Evolutionary conservation across 2,113 vertebrate genomes (phyloP).

Genomic region (Alaudala cheleensis): DNA sequence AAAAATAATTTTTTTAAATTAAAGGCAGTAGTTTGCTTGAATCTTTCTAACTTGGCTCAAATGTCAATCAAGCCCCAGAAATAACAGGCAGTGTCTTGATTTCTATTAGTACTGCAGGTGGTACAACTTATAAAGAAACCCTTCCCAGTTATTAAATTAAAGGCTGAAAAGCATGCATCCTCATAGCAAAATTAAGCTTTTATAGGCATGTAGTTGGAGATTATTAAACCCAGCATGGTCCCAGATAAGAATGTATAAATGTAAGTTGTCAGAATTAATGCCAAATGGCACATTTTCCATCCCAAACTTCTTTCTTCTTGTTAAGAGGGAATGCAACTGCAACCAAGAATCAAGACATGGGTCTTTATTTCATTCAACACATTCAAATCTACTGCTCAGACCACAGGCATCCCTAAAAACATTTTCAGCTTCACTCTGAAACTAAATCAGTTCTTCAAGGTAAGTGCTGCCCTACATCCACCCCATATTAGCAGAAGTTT

Average conservation of each 20-base stretch:
- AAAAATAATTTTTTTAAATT: constrained; percentile 12
- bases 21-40: constrained; percentile 28
- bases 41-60: constrained; percentile 39
- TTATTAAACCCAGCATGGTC: constrained; percentile 67
- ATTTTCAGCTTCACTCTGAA: constrained; percentile 10
- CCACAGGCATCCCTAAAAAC: neutral
- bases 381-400: neutral
- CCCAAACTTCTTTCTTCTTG: neutral
- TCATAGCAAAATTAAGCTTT: constrained; percentile 64
- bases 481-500: constrained; percentile 28
- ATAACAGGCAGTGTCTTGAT: constrained; percentile 60
- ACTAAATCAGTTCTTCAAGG: neutral
- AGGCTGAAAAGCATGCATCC: constrained; percentile 59
- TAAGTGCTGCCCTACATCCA: neutral
- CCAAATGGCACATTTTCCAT: constrained; percentile 10
- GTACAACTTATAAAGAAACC: constrained; percentile 60
- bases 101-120: constrained; percentile 66
- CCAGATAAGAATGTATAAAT: constrained; percentile 42
- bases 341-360: neutral
- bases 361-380: neutral
- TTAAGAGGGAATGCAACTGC: neutral
- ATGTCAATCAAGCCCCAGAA: constrained; percentile 56
- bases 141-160: constrained; percentile 68
- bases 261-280: constrained; percentile 48
- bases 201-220: constrained; percentile 54